Percentiles rank a stretch among this genome's conserved stretches.
Conservation (phyloP, 2,888 invertebrate species). For the Hipparchia semele region DNA sequence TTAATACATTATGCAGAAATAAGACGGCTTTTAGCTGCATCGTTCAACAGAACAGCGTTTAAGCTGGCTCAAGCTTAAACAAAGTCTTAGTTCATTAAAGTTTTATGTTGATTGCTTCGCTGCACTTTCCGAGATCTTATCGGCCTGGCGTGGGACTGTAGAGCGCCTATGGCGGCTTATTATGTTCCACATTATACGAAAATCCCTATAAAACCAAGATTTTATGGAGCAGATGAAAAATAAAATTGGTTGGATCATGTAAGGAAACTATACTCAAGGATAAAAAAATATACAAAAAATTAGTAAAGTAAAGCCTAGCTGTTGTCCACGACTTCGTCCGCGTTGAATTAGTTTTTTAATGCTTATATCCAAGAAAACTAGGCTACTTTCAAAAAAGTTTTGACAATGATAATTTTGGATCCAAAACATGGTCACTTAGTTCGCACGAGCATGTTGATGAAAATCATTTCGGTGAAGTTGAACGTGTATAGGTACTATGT, state of each 20-base stretch:
- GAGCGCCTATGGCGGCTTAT: background rate
- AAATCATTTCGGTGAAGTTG: no score
- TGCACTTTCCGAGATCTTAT: slow-evolving; percentile 56
- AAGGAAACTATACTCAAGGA: no score
- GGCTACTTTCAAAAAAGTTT: no score
- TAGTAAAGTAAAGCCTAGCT: no score
- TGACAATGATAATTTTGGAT: no score
- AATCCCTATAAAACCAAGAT: background rate
- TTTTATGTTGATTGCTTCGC: slow-evolving; percentile 65
- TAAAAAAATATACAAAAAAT: no score
- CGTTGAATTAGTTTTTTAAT: no score
- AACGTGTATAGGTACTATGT: no score
- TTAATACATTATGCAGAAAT: slow-evolving; percentile 5
- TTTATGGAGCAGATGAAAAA: background rate
- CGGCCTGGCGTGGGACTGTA: slow-evolving; percentile 18
- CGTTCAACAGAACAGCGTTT: slow-evolving; percentile 5
- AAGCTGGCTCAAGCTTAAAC: slow-evolving; percentile 44
- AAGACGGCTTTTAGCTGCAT: background rate
- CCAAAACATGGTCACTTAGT: no score
- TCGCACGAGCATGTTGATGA: no score
- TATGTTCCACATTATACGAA: background rate
- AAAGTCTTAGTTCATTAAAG: slow-evolving; percentile 77
- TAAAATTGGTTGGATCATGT: background rate
- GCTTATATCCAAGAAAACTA: no score
- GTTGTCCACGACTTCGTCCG: no score